phyloP scores from a whole-genome alignment of 2,888 invertebrate genomes.

The Atherix ibis region DNA sequence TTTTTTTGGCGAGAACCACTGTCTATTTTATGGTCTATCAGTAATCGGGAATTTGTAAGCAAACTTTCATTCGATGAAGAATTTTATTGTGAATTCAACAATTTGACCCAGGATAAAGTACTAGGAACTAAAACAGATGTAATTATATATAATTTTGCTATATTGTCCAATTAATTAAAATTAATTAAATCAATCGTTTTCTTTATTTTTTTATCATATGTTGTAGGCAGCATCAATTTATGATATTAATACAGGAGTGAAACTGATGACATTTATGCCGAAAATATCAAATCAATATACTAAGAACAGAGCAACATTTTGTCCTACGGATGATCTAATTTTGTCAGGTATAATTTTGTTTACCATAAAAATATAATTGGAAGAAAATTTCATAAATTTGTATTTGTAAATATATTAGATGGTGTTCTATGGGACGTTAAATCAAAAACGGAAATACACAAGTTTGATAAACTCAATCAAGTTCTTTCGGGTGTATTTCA shows the following conservation, averaged over 20 bases:
- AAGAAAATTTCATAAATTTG: no score
- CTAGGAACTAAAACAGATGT: constrained; percentile 73
- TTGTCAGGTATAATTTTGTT: constrained; percentile 46
- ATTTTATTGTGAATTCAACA: constrained; percentile 84
- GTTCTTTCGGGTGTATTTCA: constrained; percentile 91
- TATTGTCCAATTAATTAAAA: no score
- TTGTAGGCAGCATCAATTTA: constrained; percentile 44
- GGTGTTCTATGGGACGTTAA: constrained; percentile 91
- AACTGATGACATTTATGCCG: constrained; percentile 58
- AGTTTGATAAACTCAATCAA: constrained; percentile 94
- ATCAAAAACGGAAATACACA: constrained; percentile 77
- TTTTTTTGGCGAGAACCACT: constrained; percentile 73
- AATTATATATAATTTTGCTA: constrained; percentile 33
- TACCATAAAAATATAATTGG: no score
- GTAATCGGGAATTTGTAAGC: constrained; percentile 25
- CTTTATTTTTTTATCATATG: constrained; percentile 1
- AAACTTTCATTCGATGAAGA: constrained; percentile 66
- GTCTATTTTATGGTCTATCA: constrained; percentile 33
- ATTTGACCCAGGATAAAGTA: constrained; percentile 66
- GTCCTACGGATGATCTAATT: constrained; percentile 85
- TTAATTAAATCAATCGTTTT: no score
- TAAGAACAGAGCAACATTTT: constrained; percentile 87
- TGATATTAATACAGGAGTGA: constrained; percentile 67
- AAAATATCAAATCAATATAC: constrained; percentile 82
- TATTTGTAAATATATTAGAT: constrained; percentile 38